Base-by-base conservation (phyloP, 2,113 vertebrate species). In the Channa maculata region DNA sequence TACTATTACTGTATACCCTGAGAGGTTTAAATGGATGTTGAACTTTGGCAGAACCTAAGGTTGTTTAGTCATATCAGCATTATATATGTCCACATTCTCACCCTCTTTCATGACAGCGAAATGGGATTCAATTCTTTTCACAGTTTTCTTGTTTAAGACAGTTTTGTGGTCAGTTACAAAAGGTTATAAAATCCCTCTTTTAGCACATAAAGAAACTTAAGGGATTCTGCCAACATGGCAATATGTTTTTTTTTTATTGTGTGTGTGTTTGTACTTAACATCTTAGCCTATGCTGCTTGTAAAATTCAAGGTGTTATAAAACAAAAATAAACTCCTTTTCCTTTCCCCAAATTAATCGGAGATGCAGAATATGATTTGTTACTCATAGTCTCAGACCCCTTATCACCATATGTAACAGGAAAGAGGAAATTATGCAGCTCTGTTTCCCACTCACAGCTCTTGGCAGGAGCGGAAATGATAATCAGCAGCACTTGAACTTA, bases 11-110 rank as follows among this genome's bases (percentile, higher is more conserved):
- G 12, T 15, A 34, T 45, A 45, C 2, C 33, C 1, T 3, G 13
- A 52, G 45, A 0, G 14, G 2, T 51, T 59, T 66, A 11, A 63
- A 59, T 63, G 41, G 8, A 45, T 11, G 0, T 44, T 62, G 34
- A 62, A 52, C n/a, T 62, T 73, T 75, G 41, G 49, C n/a, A 50
- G 33, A 71, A 33, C 49, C 2, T 37, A 33, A n/a, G 5, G 10
- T 60, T 64, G 7, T 24, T 59, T 39, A 3, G 10, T 12, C 5
- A 41, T 7, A 10, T 63, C 0, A 1, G 2, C 15, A 39, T 14
- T n/a, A 62, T 60, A 45, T 45, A 36, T 14, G 58, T 0, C 14
- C 34, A 53, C 8, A 54, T 44, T 8, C 62, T 0, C 15, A 14
- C 59, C 36, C 64, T 41, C 51, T 24, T 53, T 11, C 10, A 50